Conservation (phyloP, 2,888 invertebrate species). For the Pyrocoelia pectoralis region DNA sequence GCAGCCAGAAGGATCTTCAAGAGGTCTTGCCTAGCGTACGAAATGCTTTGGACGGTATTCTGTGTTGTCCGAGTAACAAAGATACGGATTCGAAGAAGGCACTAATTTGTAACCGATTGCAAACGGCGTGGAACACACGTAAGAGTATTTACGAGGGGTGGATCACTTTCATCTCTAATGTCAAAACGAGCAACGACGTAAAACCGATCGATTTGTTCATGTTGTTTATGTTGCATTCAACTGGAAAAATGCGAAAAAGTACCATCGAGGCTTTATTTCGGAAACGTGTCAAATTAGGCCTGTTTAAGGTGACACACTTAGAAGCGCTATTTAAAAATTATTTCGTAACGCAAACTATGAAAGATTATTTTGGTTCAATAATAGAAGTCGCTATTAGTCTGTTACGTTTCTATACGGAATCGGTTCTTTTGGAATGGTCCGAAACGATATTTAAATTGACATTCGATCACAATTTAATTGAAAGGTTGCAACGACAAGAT, state of each 20-base stretch:
- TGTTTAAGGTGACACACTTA: conserved; percentile 67
- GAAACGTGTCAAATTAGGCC: conserved; percentile 68
- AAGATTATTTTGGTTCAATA: conserved; percentile 64
- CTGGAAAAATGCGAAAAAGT: conserved; percentile 67
- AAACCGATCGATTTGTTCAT: conserved; percentile 75
- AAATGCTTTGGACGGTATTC: conserved; percentile 63
- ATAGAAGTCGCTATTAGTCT: conserved; percentile 67
- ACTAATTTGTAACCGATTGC: conserved; percentile 66
- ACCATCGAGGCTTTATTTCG: conserved; percentile 69
- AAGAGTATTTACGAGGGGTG: conserved; percentile 67
- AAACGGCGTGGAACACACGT: conserved; percentile 65
- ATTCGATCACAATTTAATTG: conserved; percentile 53
- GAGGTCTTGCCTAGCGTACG: conserved; percentile 54
- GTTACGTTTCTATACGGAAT: conserved; percentile 61
- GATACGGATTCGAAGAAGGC: conserved; percentile 65
- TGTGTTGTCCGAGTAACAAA: conserved; percentile 52
- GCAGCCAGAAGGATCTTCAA: conserved; percentile 48
- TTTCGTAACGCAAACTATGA: conserved; percentile 58
- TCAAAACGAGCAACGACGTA: conserved; percentile 63
- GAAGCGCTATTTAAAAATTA: conserved; percentile 66
- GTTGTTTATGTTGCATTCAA: conserved; percentile 70
- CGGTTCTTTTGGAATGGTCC: conserved; percentile 66
- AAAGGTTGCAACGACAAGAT: conserved; percentile 48
- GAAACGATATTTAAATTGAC: conserved; percentile 65
- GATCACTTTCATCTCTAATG: conserved; percentile 64